Evolutionary conservation across 2,888 invertebrate genomes (phyloP).

Genomic region (Drosophila macrothrix): DNA sequence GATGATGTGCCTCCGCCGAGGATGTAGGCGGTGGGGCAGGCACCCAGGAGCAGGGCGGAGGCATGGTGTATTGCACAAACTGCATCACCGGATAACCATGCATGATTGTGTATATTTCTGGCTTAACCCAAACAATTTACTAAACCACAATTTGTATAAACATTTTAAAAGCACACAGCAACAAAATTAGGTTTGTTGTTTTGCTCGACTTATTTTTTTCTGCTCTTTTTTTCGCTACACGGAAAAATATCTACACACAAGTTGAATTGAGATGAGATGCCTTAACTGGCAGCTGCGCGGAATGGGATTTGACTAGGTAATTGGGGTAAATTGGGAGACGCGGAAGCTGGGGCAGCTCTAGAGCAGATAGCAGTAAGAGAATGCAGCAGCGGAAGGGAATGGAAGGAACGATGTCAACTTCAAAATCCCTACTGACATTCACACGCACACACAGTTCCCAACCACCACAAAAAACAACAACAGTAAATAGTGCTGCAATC

Average conservation of each 20-base stretch:
- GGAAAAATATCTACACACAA: slow-evolving; percentile 78
- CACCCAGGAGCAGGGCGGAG: slow-evolving; percentile 85
- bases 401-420: slow-evolving; percentile 62
- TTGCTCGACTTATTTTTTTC: slow-evolving; percentile 13
- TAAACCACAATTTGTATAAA: background rate
- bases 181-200: background rate
- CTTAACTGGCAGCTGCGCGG: slow-evolving; percentile 67
- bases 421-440: slow-evolving; percentile 76
- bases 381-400: slow-evolving; percentile 65
- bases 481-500: slow-evolving; percentile 33
- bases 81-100: slow-evolving; percentile 89
- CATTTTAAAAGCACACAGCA: slow-evolving; percentile 7
- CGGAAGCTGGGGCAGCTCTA: slow-evolving; percentile 28
- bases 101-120: slow-evolving; percentile 81
- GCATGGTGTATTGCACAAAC: slow-evolving; percentile 88
- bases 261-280: slow-evolving; percentile 42
- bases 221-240: slow-evolving; percentile 43
- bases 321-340: slow-evolving; percentile 37
- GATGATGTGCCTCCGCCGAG: slow-evolving; percentile 77
- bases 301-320: slow-evolving; percentile 21
- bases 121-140: background rate
- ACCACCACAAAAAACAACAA: slow-evolving; percentile 29
- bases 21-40: slow-evolving; percentile 78
- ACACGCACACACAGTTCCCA: slow-evolving; percentile 63
- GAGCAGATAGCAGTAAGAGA: slow-evolving; percentile 9